Base-by-base conservation (phyloP, 1,140 invertebrate genomes). In the Lepidurus apus region DNA sequence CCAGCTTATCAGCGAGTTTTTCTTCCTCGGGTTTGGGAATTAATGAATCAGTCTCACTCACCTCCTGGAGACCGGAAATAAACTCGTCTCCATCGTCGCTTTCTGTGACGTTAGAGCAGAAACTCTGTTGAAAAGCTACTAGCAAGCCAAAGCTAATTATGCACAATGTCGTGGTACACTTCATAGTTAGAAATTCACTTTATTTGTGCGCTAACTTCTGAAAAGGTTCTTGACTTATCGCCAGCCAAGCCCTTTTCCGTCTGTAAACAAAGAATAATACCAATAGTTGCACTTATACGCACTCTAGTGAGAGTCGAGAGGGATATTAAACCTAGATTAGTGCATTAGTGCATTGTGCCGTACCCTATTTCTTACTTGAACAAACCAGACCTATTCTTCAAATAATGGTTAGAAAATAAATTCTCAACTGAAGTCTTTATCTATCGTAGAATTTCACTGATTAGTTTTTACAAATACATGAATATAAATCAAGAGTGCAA, bases 111-210 rank as follows among this genome's bases (percentile, higher is more conserved):
- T 65, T 65, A 21, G 53, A 65, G 53, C 53, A 13, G 13, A 65
- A 65, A 65, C 8, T 65, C 17, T 13, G 53, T 65, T 65, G 53
- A 65, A 65, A 65, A 13, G 53, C 53, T 65, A 65, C 0, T 65
- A 65, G 53, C 53, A 65, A 65, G 53, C 53, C 53, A 65, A 65
- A n/a, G 53, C 53, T 65, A 65, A 65, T 65, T 65, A 65, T 7
- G 53, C 17, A 65, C 53, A 65, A 65, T 13, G 53, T 65, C 53
- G 53, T n/a, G 6, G 53, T 21, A 65, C 53, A 65, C 53, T 65
- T 65, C 53, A 65, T 65, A 65, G 53, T 65, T 65, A 7, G 53
- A 65, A 65, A 65, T 65, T 65, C 53, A 65, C 53, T 21, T 65
- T 21, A 13, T 65, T 65, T 65, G 53, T 65, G 53, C 53, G 53